Base-by-base conservation (phyloP, 2,113 vertebrate species). In the Aplodontia rufa region DNA sequence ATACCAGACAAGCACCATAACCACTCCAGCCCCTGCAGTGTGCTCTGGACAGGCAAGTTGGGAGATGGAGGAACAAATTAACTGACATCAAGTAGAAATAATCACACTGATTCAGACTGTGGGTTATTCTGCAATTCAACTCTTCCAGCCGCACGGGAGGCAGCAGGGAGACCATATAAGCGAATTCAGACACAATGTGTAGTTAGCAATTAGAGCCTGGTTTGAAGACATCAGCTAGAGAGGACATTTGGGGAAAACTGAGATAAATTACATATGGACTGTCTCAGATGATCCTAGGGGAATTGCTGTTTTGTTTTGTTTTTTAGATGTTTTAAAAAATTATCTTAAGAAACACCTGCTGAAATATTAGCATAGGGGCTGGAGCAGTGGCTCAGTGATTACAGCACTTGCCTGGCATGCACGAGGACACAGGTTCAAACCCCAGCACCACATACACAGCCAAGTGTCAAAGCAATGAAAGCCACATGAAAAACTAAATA, bases 301-400 rank as follows among this genome's bases (percentile, higher is more conserved):
- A 51, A 66, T 66, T 51, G 20, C 45, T 62, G 17, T 40, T 66
- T 66, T 58, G n/a, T n/a, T n/a, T n/a, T n/a, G n/a, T 66, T 24
- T 76, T 64, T 66, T 49, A 32, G 55, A 55, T n/a, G 12, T 14
- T 47, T 22, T 32, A 12, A 64, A 64, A 64, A 32, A 60, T 60
- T 60, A 60, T 68, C n/a, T 82, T 45, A 62, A 78, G 62, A 90
- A 37, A 55, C 19, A 8, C 35, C 47, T 55, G 28, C 30, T 80
- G 20, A 90, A 79, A 80, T 80, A 80, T 68, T 51, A 42, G 62
- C 45, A 53, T 79, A n/a, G n/a, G n/a, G n/a, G n/a, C n/a, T n/a
- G n/a, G n/a, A n/a, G n/a, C n/a, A n/a, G n/a, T n/a, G n/a, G n/a
- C n/a, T n/a, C n/a, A n/a, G n/a, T n/a, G n/a, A n/a, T n/a, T n/a